Percentiles rank a stretch among this genome's conserved stretches.
Evolutionary conservation across 2,113 vertebrate genomes (phyloP).

Genomic region (Panthera tigris): DNA sequence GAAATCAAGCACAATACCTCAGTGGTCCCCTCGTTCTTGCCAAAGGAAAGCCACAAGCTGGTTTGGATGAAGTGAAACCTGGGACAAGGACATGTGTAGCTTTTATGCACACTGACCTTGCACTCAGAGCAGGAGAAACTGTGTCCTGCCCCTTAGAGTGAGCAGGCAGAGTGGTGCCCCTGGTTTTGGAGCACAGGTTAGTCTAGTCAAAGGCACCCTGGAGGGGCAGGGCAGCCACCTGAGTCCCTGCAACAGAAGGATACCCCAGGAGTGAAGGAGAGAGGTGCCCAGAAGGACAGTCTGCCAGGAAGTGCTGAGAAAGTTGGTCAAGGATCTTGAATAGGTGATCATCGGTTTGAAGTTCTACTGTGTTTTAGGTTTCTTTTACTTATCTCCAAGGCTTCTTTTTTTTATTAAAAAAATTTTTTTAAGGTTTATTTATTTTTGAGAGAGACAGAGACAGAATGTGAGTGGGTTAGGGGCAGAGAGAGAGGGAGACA

Average conservation of each 20-base stretch:
- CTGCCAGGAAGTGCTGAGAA: not conserved
- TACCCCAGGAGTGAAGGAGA: not conserved
- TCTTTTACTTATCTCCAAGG: not conserved
- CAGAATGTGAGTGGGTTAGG: no score
- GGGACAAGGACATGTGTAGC: accelerated
- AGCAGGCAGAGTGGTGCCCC: accelerated
- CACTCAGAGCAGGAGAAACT: not conserved
- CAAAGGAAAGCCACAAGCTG: not conserved
- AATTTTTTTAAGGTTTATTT: no score
- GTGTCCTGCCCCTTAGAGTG: accelerated
- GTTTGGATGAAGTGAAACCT: not conserved
- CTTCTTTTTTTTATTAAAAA: not conserved
- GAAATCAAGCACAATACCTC: not conserved
- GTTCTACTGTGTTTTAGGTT: not conserved
- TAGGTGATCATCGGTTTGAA: not conserved
- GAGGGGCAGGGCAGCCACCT: not conserved
- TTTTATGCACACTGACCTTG: accelerated
- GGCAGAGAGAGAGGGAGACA: no score
- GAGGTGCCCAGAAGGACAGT: accelerated
- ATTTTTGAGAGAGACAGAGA: no score
- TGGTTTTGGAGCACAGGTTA: not conserved
- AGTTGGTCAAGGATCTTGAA: not conserved
- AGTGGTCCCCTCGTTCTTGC: not conserved
- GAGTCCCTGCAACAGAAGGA: not conserved
- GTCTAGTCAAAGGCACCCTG: not conserved